These are phyloP conservation scores for Silurus asotus DNA, from an alignment of 2,113 vertebrate genomes.

Conservation along the genomic window DNA sequence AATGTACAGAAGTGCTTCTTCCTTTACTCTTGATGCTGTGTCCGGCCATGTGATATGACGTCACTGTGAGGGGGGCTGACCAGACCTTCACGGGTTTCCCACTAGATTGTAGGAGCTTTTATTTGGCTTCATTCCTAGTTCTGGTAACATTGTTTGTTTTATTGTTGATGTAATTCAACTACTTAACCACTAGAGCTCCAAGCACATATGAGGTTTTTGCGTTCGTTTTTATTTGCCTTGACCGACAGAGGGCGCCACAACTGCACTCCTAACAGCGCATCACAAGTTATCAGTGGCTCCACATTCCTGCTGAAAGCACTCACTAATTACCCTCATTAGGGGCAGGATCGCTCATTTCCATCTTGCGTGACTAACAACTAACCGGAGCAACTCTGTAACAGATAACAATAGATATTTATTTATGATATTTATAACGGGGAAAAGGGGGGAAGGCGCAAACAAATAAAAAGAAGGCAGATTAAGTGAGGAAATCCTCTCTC, in stretches of 20 bases:
- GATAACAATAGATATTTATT: neutral
- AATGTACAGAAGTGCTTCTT: too few species aligned
- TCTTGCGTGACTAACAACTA: neutral
- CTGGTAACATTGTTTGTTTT: too few species aligned
- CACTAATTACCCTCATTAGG: neutral
- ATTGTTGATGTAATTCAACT: neutral
- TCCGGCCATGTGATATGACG: too few species aligned
- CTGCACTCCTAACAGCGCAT: neutral
- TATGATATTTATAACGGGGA: too few species aligned
- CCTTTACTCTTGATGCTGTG: too few species aligned
- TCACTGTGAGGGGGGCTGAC: too few species aligned
- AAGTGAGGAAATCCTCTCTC: neutral
- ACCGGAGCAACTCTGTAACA: neutral
- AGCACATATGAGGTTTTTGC: neutral
- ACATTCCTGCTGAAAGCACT: neutral
- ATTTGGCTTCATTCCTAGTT: neutral
- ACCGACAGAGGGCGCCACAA: conserved; percentile 1
- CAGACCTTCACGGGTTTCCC: too few species aligned
- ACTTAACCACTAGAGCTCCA: neutral
- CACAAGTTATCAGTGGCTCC: too few species aligned
- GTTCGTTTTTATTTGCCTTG: neutral
- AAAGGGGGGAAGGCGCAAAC: neutral
- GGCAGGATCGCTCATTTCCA: neutral
- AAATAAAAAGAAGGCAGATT: neutral
- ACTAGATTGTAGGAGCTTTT: neutral